Evolutionary conservation across 1,140 invertebrate species (phyloP).

Genomic region (Epicauta chinensis): DNA sequence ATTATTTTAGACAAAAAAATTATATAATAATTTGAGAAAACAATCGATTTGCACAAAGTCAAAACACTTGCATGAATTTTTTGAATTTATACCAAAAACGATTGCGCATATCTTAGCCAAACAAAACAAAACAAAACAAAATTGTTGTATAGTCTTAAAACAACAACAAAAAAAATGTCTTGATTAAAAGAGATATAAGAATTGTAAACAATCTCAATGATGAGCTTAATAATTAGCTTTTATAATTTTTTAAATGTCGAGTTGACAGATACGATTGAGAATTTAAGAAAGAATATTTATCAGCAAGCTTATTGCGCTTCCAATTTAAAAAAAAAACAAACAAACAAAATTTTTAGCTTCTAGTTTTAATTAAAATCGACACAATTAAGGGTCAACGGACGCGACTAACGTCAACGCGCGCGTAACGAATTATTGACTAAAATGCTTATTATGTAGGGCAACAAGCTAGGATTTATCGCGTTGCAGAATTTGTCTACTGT

Average conservation of each 20-base stretch:
- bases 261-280: no score
- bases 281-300: slow-evolving; percentile 5
- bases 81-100: background rate
- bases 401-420: no score
- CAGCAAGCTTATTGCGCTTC: slow-evolving; percentile 24
- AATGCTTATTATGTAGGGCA: no score
- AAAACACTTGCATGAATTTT: slow-evolving; percentile 2
- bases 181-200: no score
- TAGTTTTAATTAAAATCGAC: slow-evolving; percentile 8
- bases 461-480: no score
- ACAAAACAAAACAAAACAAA: slow-evolving; percentile 7
- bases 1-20: no score
- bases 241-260: slow-evolving; percentile 28
- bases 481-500: no score
- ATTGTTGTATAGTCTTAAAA: slow-evolving; percentile 24
- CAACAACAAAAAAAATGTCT: no score
- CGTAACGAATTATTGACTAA: no score
- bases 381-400: no score
- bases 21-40: no score
- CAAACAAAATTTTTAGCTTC: background rate
- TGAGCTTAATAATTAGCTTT: slow-evolving; percentile 31
- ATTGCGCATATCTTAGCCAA: slow-evolving; percentile 17
- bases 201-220: background rate
- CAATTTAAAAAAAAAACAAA: background rate
- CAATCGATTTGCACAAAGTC: background rate